Evolutionary conservation across 2,797 vertebrate genomes (phyloP), one percentile per base, ranked within the genome.

Genomic region (Epinephelus awoara): DNA sequence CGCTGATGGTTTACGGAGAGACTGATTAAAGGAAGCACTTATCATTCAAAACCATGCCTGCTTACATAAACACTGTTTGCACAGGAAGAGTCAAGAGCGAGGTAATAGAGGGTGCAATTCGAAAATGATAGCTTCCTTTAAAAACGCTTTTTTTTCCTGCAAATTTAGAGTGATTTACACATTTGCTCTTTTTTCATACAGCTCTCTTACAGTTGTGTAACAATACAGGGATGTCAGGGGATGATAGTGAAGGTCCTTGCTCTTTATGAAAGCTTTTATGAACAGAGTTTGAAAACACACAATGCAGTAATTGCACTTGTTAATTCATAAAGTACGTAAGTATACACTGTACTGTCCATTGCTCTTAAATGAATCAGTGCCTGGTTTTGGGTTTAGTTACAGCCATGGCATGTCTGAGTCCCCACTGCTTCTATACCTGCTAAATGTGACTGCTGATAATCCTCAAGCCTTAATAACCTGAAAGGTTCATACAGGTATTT

Each of bases 11-110:
- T 89, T 86, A 84, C 62, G 42, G 72, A 87, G 80, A 70, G 67
- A 54, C 82, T 85, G 88, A 90, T 93, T 88, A 89, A 87, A 84
- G 73, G 62, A 80, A 85, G 79, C 79, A 85, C 82, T 92, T 91
- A 90, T 88, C 85, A 90, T 91, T 89, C 83, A 81, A 69, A 87
- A 67, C 76, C 87, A 89, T 68, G 76, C 69, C 77, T 75, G 81
- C 81, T 84, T 74, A 68, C 71, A 82, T 85, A 88, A 89, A 89
- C 82, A 82, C 62, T 77, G 77, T 83, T 85, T 75, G 77, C 76
- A 76, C 59, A 56, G 84, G 80, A 83, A 67, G 67, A 75, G 66
- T 70, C 23, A 42, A 84, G 57, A 80, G 56, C 2, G 7, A 84
- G 80, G 72, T 81, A 87, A 85, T 74, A 62, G 68, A 64, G 59